These are phyloP conservation scores for Oreotragus oreotragus DNA, from an alignment of 2,113 vertebrate species.

Conservation along the genomic window DNA sequence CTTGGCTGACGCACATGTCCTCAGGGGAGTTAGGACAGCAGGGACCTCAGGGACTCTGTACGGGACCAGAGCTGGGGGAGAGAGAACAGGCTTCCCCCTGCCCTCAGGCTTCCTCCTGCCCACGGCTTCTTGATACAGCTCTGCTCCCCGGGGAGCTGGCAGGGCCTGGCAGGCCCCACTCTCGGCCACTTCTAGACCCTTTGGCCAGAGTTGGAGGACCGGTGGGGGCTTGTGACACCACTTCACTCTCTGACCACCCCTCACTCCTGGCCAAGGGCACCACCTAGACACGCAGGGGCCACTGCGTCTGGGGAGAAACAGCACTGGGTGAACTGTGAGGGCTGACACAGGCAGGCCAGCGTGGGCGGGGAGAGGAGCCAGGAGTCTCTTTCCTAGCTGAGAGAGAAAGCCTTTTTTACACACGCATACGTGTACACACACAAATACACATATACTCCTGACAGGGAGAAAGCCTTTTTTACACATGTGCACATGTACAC, in stretches of 20 bases:
- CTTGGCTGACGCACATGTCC: not conserved
- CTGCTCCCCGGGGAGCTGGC: not conserved
- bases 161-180: not conserved
- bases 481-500: fast-evolving
- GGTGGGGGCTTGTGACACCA: not conserved
- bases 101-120: not conserved
- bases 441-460: not conserved
- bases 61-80: too few species aligned
- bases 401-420: not conserved
- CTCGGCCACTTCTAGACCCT: not conserved
- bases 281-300: not conserved
- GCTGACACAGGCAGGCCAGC: fast-evolving
- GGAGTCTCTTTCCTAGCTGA: not conserved
- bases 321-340: not conserved
- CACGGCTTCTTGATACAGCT: not conserved
- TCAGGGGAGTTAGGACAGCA: not conserved
- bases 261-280: not conserved
- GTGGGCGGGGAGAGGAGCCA: not conserved
- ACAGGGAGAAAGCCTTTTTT: not conserved
- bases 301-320: not conserved
- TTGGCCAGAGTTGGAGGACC: not conserved
- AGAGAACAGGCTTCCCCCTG: not conserved
- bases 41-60: not conserved
- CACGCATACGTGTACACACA: fast-evolving
- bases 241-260: not conserved